phyloP scores from a whole-genome alignment of 2,113 vertebrate species.

The Orycteropus afer region DNA sequence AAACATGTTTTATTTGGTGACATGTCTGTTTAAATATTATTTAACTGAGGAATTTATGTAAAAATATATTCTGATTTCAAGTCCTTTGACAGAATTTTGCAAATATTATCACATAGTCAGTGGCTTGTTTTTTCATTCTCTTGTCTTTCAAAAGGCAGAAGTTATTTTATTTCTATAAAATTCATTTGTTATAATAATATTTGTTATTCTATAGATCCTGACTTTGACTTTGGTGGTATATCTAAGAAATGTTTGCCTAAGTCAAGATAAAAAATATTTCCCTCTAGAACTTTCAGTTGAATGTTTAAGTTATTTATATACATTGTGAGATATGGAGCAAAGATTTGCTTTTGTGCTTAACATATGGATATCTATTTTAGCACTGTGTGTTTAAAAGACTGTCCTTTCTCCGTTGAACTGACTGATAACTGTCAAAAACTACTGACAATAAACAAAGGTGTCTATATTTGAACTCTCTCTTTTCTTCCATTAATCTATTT shows the following conservation, averaged over 20 bases:
- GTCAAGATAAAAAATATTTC: no score
- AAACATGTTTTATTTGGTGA: not conserved
- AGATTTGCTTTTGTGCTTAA: not conserved
- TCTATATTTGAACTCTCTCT: not conserved
- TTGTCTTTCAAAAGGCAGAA: not conserved
- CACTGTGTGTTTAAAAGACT: not conserved
- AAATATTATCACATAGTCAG: not conserved
- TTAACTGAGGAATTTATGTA: not conserved
- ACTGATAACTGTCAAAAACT: not conserved
- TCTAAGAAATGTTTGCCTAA: no score
- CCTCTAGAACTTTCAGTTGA: no score
- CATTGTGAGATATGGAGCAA: not conserved
- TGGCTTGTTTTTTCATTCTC: not conserved
- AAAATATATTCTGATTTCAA: not conserved
- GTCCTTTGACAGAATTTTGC: not conserved
- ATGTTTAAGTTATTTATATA: no score
- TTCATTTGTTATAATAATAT: no score
- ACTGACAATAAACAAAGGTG: not conserved
- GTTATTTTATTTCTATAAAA: not conserved
- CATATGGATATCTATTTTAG: not conserved
- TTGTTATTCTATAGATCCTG: not conserved
- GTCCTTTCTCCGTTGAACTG: not conserved
- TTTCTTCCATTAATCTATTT: not conserved
- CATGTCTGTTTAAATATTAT: not conserved
- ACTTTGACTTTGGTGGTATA: not conserved